These are phyloP conservation scores for Clusia tigrina DNA, from an alignment of 2,888 invertebrate species.

Conservation along the genomic window DNA sequence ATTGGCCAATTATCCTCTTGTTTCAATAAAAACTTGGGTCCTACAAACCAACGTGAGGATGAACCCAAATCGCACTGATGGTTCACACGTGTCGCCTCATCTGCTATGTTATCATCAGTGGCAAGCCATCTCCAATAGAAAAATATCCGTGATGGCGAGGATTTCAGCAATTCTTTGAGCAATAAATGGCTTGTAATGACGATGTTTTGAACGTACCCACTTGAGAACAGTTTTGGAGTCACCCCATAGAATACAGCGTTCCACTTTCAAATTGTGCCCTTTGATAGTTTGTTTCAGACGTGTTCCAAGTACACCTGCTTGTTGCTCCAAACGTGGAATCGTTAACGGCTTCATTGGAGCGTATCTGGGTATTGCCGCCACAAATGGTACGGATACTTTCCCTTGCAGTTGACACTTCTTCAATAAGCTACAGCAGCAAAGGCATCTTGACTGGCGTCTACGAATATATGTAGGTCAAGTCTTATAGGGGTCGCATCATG, in stretches of 20 bases:
- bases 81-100: too few relatives aligned
- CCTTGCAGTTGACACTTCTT: slow-evolving; percentile 11
- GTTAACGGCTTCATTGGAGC: slow-evolving; percentile 20
- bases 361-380: slow-evolving; percentile 24
- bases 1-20: too few relatives aligned
- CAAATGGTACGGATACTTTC: slow-evolving; percentile 20
- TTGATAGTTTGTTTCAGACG: slow-evolving; percentile 11
- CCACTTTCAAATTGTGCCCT: neutral
- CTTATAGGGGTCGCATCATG: neutral
- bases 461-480: slow-evolving; percentile 9
- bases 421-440: slow-evolving; percentile 32
- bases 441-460: slow-evolving; percentile 26
- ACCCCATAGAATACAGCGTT: neutral
- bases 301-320: slow-evolving; percentile 25
- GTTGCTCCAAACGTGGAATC: slow-evolving; percentile 20
- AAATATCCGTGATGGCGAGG: too few relatives aligned
- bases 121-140: too few relatives aligned
- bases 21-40: too few relatives aligned
- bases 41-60: too few relatives aligned
- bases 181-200: slow-evolving; percentile 39
- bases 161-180: slow-evolving; percentile 40
- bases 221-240: slow-evolving; percentile 20
- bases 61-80: too few relatives aligned
- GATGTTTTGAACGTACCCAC: slow-evolving; percentile 27
- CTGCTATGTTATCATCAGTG: too few relatives aligned